Percentiles rank a stretch among this genome's conserved stretches.
phyloP scores from a whole-genome alignment of 2,888 invertebrate genomes.

The Neuroscelio doddi region DNA sequence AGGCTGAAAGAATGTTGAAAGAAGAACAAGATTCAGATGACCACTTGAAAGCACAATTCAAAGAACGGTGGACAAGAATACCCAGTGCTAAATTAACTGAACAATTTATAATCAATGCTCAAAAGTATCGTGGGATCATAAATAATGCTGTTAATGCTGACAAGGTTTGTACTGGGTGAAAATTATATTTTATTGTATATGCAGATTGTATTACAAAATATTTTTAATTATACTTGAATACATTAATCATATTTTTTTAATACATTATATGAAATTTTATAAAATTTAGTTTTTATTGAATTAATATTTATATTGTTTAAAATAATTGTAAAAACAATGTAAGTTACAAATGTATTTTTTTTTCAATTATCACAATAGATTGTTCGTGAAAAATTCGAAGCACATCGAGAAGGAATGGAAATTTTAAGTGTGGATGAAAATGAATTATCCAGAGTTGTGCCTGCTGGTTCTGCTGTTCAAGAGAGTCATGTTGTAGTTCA shows the following conservation, averaged over 20 bases:
- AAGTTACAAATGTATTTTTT: neutral
- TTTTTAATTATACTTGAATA: constrained; percentile 3
- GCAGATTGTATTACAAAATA: neutral
- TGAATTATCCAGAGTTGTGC: constrained; percentile 81
- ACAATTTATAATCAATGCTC: constrained; percentile 89
- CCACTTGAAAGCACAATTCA: constrained; percentile 90
- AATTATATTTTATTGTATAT: too few species aligned
- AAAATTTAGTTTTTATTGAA: constrained; percentile 1
- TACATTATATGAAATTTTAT: too few species aligned
- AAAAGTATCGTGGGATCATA: constrained; percentile 94
- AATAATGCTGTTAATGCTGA: constrained; percentile 88
- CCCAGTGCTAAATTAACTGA: constrained; percentile 91
- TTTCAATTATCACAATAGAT: constrained; percentile 71
- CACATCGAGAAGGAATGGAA: constrained; percentile 84
- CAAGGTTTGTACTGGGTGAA: constrained; percentile 68
- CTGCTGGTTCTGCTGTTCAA: constrained; percentile 76
- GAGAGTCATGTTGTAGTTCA: constrained; percentile 78
- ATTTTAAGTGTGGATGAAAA: constrained; percentile 84
- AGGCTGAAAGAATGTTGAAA: constrained; percentile 86
- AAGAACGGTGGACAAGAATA: constrained; percentile 93
- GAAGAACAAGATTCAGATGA: constrained; percentile 95
- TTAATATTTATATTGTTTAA: neutral
- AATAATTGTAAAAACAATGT: neutral
- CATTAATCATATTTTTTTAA: too few species aligned
- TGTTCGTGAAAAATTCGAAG: constrained; percentile 89